Evolutionary conservation across 2,888 invertebrate species (phyloP), one percentile per base, ranked within the genome.

Genomic region (Microchrysa polita): DNA sequence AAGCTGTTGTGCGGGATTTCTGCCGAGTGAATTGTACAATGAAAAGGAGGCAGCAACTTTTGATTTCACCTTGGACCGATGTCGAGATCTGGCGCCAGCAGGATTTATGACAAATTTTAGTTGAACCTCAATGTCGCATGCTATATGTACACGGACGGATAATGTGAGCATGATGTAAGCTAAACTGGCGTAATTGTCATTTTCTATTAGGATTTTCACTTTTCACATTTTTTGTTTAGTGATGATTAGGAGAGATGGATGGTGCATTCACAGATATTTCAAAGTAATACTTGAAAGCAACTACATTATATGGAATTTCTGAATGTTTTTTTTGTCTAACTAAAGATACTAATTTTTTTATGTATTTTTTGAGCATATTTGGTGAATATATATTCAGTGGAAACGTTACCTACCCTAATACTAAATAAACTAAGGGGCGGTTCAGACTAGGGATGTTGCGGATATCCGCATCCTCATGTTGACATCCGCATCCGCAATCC

Each of bases 31-130:
- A 57, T 57, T 18, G 57, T 57, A n/a, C n/a, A n/a, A n/a, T n/a
- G n/a, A n/a, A n/a, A 57, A 12, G 7, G 20, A 57, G 20, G 57
- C 5, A 20, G 20, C 18, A 16, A 22, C 18, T 57, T 9, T 1
- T 18, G 57, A 57, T 57, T 57, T 57, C 57, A 57, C 57, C 22
- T 22, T 57, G 18, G 57, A 22, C 57, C 22, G 57, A 22, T 20
- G 16, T n/a, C 57, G 20, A 57, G 4, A 4, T 57, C 18, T 22
- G 57, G 57, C 22, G 48, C 48, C 48, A 48, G 2, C 48, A 7
- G 48, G 48, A 48, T 48, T 48, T 48, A 48, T 48, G 5, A n/a
- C 48, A 48, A 48, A 48, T 48, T 48, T 48, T 20, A 57, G 2
- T 57, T 14, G 22, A 18, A 18, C 2, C 10, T 20, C 12, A 18